A percentile compares a stretch with the other conserved stretches of the same genome.
phyloP scores from a whole-genome alignment of 1,140 invertebrate genomes.

The Trichoplusia ni region DNA sequence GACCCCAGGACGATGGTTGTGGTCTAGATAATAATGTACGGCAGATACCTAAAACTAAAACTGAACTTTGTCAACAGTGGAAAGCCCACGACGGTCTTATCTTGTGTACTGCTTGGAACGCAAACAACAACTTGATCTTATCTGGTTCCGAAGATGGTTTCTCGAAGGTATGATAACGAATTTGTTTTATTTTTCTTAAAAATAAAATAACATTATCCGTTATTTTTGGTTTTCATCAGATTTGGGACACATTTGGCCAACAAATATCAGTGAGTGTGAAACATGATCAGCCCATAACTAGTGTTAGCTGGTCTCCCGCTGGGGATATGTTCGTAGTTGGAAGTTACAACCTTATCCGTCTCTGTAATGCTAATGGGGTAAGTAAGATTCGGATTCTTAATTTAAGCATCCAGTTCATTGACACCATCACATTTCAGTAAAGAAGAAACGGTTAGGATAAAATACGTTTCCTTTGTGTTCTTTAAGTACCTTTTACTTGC shows the following conservation, averaged over 20 bases:
- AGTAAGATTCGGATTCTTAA: constrained; percentile 54
- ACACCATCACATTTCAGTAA: too few species aligned
- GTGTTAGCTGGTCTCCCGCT: constrained; percentile 94
- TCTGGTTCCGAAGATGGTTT: constrained; percentile 98
- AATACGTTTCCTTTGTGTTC: too few species aligned
- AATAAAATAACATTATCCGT: too few species aligned
- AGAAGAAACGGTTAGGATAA: too few species aligned
- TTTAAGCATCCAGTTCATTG: too few species aligned
- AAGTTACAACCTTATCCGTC: constrained; percentile 94
- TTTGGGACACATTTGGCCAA: constrained; percentile 95
- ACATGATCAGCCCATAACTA: constrained; percentile 95
- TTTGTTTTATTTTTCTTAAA: too few species aligned
- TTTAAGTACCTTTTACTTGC: too few species aligned
- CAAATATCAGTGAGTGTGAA: constrained; percentile 91
- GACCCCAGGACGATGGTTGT: too few species aligned
- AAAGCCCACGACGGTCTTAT: constrained; percentile 97
- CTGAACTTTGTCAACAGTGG: constrained; percentile 90
- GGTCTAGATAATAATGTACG: too few species aligned
- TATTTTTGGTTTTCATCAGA: constrained; percentile 38
- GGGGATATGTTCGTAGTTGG: constrained; percentile 96
- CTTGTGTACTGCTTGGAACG: constrained; percentile 94
- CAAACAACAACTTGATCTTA: constrained; percentile 92
- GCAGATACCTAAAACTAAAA: too few species aligned
- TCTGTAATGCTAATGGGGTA: constrained; percentile 97
- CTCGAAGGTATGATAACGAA: constrained; percentile 87